Base-by-base conservation (phyloP, 2,888 invertebrate species). In the Nezara viridula region DNA sequence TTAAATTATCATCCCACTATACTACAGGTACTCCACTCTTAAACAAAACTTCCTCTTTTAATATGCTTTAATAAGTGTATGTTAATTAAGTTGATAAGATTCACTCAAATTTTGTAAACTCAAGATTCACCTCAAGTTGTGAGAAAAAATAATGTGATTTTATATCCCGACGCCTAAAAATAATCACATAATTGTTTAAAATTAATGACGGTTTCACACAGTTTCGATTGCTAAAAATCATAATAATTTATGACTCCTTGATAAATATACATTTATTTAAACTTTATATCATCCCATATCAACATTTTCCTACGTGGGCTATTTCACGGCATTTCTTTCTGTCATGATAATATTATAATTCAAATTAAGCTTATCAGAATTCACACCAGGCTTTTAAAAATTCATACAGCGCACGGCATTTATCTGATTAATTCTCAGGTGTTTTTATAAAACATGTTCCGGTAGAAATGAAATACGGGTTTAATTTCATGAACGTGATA, bases 401-500 rank as follows among this genome's bases (percentile, higher is more conserved):
- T 73, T 73, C 66, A 73, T 73, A 73, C 66, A 19, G 66, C 66
- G 66, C 66, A 37, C 66, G 66, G 66, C 66, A 73, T 73, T 73
- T 73, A 73, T 73, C 66, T 73, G 66, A 73, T 73, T 73, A 73
- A 73, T 73, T 73, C 66, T 73, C 66, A 73, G 66, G 66, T 73
- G 66, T 73, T 73, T 73, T 73, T 73, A 73, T 73, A 73, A 73
- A 37, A 73, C 66, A 73, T 73, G 66, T 73, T 73, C 66, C 66
- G 66, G 66, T 73, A 37, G 66, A 73, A 73, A 73, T 81, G 81
- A 81, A 81, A 81, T 44, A 81, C 81, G 81, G 44, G 40, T 81
- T 81, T 81, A 81, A 81, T 81, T 81, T 81, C 81, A 81, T 81
- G 44, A 81, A 81, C 81, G 81, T 81, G 81, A 81, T 81, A 81